Conservation (phyloP, 2,113 vertebrate genomes). For the Scalopus aquaticus region DNA sequence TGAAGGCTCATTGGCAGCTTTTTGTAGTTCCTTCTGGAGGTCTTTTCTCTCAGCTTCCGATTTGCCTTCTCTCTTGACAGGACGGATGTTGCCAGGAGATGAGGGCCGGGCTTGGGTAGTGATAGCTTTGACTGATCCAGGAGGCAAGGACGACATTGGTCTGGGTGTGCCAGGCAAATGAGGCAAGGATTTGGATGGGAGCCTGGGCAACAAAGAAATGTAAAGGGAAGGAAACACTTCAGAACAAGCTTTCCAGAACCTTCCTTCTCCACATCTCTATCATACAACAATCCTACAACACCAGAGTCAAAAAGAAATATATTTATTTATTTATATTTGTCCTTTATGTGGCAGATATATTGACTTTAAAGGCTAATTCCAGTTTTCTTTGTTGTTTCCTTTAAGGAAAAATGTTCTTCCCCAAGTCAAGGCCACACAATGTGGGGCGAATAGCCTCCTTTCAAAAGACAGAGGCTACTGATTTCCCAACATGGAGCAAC, state of each 20-base stretch:
- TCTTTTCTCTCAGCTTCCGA: slow-evolving; percentile 83
- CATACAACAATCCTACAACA: background rate
- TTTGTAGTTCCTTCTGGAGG: slow-evolving; percentile 75
- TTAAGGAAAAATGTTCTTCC: background rate
- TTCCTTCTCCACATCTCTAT: background rate
- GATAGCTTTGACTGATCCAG: slow-evolving; percentile 81
- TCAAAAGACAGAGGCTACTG: background rate
- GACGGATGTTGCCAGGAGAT: slow-evolving; percentile 93
- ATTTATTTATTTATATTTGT: background rate
- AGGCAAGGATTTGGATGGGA: slow-evolving; percentile 85
- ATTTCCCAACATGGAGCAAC: background rate
- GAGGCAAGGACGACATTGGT: slow-evolving; percentile 85
- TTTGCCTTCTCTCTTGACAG: slow-evolving; percentile 85
- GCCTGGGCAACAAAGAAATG: slow-evolving; percentile 80
- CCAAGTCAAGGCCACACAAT: background rate
- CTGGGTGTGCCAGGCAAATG: slow-evolving; percentile 89
- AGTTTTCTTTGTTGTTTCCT: background rate
- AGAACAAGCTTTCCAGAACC: background rate
- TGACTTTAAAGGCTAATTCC: background rate
- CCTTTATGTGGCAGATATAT: background rate
- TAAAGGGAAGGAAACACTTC: background rate
- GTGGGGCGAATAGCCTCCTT: background rate
- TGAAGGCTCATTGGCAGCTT: slow-evolving; percentile 50
- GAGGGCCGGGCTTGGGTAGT: slow-evolving; percentile 81
- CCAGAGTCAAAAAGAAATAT: background rate